phyloP scores from a whole-genome alignment of 2,797 vertebrate genomes.

The Petrocephalus sullivani region DNA sequence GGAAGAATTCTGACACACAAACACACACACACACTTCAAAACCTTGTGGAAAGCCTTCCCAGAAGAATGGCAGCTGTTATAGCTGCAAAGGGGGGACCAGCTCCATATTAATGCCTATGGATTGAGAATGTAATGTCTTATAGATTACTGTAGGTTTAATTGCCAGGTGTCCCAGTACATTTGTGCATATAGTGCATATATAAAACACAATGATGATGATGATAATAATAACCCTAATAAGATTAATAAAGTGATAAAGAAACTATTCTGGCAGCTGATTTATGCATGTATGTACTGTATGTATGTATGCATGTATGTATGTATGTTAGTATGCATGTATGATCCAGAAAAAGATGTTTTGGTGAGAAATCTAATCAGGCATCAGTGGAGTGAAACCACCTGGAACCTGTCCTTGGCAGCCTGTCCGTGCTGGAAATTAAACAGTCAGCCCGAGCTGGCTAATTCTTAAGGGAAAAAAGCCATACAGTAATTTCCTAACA shows the following conservation, averaged over 20 bases:
- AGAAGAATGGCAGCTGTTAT: neutral
- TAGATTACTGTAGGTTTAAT: neutral
- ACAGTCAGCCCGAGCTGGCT: neutral
- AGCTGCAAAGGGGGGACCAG: neutral
- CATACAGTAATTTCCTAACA: neutral
- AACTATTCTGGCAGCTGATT: neutral
- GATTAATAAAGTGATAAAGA: neutral
- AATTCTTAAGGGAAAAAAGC: neutral
- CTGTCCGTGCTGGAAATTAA: neutral
- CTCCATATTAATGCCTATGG: neutral
- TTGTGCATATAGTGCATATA: neutral
- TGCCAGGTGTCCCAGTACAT: neutral
- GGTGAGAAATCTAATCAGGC: slow-evolving; percentile 23
- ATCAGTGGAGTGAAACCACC: slow-evolving; percentile 12
- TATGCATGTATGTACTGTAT: neutral
- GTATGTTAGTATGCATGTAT: neutral
- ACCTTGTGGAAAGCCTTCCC: neutral
- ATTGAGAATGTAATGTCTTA: neutral
- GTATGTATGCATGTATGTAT: neutral
- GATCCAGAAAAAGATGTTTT: slow-evolving; percentile 5
- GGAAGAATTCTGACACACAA: no score
- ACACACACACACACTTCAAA: neutral
- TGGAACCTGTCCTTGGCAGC: neutral
- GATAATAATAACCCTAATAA: neutral
- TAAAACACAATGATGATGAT: neutral